A percentile compares a stretch with the other conserved stretches of the same genome.
These are phyloP conservation scores for Morelia viridis DNA, from an alignment of 2,797 vertebrate genomes.

Conservation along the genomic window DNA sequence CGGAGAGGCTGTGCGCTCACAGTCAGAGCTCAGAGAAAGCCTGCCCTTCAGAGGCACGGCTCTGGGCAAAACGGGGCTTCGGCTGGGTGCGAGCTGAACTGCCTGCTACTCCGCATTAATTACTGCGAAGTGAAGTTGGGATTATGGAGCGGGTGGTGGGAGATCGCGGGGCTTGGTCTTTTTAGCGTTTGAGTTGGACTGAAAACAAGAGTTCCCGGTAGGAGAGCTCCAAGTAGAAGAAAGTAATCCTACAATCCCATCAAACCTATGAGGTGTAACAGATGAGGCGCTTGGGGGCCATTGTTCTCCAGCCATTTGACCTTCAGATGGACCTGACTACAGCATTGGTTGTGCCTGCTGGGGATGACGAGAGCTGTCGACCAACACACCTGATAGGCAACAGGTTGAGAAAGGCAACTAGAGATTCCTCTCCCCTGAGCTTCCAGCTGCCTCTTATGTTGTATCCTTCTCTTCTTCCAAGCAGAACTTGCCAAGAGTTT, in stretches of 20 bases:
- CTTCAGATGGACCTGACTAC: not conserved
- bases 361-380: not conserved
- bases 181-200: not conserved
- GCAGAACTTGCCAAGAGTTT: no score
- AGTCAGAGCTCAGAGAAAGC: not conserved
- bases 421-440: not conserved
- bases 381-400: not conserved
- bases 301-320: not conserved
- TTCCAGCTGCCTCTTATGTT: not conserved
- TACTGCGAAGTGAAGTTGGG: not conserved
- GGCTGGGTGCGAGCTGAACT: not conserved
- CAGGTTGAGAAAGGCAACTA: not conserved
- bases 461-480: not conserved
- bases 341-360: not conserved
- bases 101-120: not conserved
- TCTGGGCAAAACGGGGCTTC: not conserved
- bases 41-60: not conserved
- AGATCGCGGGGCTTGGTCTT: not conserved
- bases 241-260: not conserved
- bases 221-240: not conserved
- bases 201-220: no score
- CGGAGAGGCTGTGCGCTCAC: not conserved
- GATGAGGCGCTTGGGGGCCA: not conserved
- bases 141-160: not conserved
- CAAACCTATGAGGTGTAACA: not conserved